Evolutionary conservation across 2,888 invertebrate genomes (phyloP), one percentile per base, ranked within the genome.

Genomic region (Arrhopalites spinosus): DNA sequence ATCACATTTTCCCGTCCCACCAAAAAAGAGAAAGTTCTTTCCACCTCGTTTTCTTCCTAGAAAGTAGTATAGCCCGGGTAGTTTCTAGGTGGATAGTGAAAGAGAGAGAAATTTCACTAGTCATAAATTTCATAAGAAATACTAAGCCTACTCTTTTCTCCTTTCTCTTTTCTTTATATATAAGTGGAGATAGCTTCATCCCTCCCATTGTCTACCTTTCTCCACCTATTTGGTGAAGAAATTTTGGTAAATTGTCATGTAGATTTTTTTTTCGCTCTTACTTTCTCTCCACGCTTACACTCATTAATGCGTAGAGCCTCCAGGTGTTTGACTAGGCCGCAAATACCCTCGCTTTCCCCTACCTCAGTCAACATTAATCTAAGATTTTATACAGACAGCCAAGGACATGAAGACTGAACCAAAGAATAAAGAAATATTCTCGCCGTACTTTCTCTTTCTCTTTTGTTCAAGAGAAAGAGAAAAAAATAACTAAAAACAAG

Each of bases 241-340:
- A n/a, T n/a, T 50, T 50, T 17, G 3, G 8, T 50, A 50, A n/a
- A 50, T 50, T 50, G 50, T 50, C 50, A 50, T 50, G 50, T 50
- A 50, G 50, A 50, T 50, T 50, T 50, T 50, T 50, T 50, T 50
- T 17, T 15, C 17, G 2, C 50, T n/a, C 17, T n/a, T n/a, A 8
- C 15, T 13, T 17, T n/a, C n/a, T n/a, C n/a, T n/a, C n/a, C n/a
- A n/a, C n/a, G 15, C n/a, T n/a, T 17, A n/a, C 15, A 43, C 67
- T 67, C 67, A 67, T 67, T 67, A 67, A 36, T 67, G 67, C n/a
- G n/a, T 47, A 2, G 47, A 68, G 68, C 68, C 68, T 50, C 27
- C 68, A 68, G 70, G 69, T 69, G 69, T 53, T 50, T 47, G 50
- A 50, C 27, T 25, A 25, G 8, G 27, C 13, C 59, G 8, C 25